These are phyloP conservation scores for Channallabes apus DNA, from an alignment of 2,797 vertebrate genomes.

Conservation along the genomic window DNA sequence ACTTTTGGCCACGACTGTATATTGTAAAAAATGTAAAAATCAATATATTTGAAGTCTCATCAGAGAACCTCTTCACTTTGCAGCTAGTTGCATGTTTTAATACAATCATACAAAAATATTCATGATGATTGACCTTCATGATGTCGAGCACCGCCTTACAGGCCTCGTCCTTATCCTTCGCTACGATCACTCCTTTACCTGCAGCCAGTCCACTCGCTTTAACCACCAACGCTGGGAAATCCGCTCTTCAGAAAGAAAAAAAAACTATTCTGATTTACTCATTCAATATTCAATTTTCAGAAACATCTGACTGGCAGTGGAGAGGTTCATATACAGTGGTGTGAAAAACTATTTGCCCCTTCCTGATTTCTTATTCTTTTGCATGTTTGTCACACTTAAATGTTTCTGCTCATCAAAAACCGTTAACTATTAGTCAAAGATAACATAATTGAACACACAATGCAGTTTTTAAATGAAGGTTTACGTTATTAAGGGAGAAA, in stretches of 20 bases:
- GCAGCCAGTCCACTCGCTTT: constrained; percentile 97
- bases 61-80: neutral
- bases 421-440: no score
- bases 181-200: constrained; percentile 94
- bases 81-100: neutral
- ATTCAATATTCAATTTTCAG: neutral
- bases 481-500: no score
- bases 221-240: constrained; percentile 91
- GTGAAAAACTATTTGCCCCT: no score
- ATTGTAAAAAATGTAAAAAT: neutral
- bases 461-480: no score
- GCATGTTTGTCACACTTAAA: no score
- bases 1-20: no score
- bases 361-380: no score
- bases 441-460: no score
- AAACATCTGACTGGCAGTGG: neutral
- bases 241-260: constrained; percentile 70
- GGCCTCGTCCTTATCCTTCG: constrained; percentile 83
- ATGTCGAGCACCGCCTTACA: constrained; percentile 90
- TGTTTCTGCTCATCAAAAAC: no score
- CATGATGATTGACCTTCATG: constrained; percentile 81
- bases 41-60: neutral
- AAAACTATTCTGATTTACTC: neutral
- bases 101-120: neutral
- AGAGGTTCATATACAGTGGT: neutral